Percentiles rank a stretch among this genome's conserved stretches.
Conservation (phyloP, 2,113 vertebrate genomes). For the Mirounga angustirostris region DNA sequence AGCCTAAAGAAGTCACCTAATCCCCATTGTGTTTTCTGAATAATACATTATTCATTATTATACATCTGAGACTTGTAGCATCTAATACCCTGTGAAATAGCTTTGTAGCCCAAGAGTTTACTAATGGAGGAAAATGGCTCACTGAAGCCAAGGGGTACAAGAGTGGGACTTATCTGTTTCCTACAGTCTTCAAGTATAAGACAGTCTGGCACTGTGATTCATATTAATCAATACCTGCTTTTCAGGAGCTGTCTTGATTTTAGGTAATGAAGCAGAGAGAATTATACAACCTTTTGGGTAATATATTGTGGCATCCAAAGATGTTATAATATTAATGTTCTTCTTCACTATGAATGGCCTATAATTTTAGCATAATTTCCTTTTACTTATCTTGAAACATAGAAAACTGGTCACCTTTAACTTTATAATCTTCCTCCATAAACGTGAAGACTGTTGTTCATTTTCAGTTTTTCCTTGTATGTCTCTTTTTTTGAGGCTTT, state of each 20-base stretch:
- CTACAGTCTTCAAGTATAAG: not conserved
- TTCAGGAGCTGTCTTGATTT: conserved; percentile 28
- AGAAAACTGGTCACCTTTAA: conserved; percentile 28
- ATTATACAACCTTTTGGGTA: not conserved
- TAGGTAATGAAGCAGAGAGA: conserved; percentile 52
- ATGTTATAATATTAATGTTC: not conserved
- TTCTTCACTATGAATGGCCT: conserved; percentile 36
- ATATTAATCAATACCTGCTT: not conserved
- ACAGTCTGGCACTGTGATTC: not conserved
- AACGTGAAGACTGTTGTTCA: not conserved
- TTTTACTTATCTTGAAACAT: conserved; percentile 61
- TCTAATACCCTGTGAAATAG: conserved; percentile 41
- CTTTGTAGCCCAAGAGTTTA: not conserved
- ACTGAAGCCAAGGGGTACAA: not conserved
- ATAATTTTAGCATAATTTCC: conserved; percentile 64
- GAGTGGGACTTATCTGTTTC: not conserved
- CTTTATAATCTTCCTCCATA: conserved; percentile 1
- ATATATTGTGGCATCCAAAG: not conserved
- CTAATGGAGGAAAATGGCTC: conserved; percentile 12
- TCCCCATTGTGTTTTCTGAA: not conserved
- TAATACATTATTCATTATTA: not conserved
- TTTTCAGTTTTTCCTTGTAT: conserved; percentile 52
- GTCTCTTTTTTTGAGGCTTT: conserved; percentile 5
- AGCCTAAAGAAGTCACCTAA: not conserved
- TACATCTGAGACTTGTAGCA: not conserved